Conservation (phyloP, 2,113 vertebrate species). For the Petroica traversi region DNA sequence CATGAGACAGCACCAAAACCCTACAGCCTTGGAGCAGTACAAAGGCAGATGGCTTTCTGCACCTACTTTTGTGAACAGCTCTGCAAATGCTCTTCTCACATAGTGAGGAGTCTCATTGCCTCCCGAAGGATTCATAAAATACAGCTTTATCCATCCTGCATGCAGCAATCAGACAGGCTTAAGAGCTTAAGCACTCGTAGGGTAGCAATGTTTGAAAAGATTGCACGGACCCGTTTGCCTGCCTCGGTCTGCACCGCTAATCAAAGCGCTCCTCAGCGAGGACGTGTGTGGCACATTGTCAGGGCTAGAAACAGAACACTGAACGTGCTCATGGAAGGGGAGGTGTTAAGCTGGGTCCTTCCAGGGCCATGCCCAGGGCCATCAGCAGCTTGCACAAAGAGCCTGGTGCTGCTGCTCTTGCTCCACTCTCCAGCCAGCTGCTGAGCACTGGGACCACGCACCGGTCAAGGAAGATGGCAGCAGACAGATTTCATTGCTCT, state of each 20-base stretch:
- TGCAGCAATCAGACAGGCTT: constrained; percentile 36
- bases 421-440: fast-evolving
- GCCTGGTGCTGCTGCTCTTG: fast-evolving
- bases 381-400: not conserved
- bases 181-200: not conserved
- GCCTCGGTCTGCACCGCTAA: fast-evolving
- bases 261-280: not conserved
- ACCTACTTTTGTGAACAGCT: not conserved
- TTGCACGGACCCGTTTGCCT: not conserved
- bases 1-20: not conserved
- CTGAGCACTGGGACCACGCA: not conserved
- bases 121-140: constrained; percentile 17
- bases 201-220: not conserved
- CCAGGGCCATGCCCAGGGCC: fast-evolving
- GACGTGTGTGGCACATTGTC: not conserved
- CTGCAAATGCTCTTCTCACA: constrained; percentile 1
- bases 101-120: not conserved
- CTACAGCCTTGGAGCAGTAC: not conserved
- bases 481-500: not conserved
- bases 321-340: not conserved
- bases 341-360: not conserved
- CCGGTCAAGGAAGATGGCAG: not conserved
- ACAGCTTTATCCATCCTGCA: constrained; percentile 38
- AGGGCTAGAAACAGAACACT: not conserved
- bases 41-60: not conserved